Base-by-base conservation (phyloP, 2,888 invertebrate species). In the Salticus scenicus region DNA sequence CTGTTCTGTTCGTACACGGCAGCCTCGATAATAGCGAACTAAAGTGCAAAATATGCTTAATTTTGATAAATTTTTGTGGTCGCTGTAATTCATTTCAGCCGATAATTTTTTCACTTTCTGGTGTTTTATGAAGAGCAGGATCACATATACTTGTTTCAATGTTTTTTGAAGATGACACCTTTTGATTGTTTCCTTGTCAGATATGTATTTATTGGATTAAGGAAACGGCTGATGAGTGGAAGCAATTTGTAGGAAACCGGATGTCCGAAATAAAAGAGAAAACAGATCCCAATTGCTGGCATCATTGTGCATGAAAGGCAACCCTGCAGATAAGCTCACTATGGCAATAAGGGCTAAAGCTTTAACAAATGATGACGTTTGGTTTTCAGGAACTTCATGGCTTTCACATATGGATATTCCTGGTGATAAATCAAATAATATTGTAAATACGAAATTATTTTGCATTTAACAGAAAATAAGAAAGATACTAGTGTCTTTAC, bases 311-410 rank as follows among this genome's bases (percentile, higher is more conserved):
- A 37, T 31, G 31, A 69, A 69, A 33, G 33, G 4, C 10, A 69
- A 69, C 20, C 69, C 69, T 69, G 41, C 69, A 8, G 69, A 69
- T 20, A 69, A 33, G 12, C 37, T 30, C n/a, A 69, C 33, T 1
- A 31, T 31, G 31, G 33, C 33, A 33, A 31, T 69, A n/a, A 69
- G n/a, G 12, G 33, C 20, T n/a, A 4, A 69, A 69, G n/a, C 12
- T 20, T 10, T n/a, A 17, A n/a, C 33, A 17, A 31, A 69, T 33
- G 69, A 69, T 10, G 0, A 1, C 4, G 33, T 37, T 17, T 69
- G 69, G 69, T 69, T 69, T 20, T 33, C 14, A 4, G 69, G 69
- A 69, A 31, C 69, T 1, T n/a, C 69, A 17, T 69, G 69, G 69
- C 69, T 69, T 0, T 2, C 4, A n/a, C 12, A 33, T 14, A n/a